Percentiles rank a stretch among this genome's conserved stretches.
These are phyloP conservation scores for Atrina japonica DNA, from an alignment of 2,888 invertebrate genomes.

Conservation along the genomic window DNA sequence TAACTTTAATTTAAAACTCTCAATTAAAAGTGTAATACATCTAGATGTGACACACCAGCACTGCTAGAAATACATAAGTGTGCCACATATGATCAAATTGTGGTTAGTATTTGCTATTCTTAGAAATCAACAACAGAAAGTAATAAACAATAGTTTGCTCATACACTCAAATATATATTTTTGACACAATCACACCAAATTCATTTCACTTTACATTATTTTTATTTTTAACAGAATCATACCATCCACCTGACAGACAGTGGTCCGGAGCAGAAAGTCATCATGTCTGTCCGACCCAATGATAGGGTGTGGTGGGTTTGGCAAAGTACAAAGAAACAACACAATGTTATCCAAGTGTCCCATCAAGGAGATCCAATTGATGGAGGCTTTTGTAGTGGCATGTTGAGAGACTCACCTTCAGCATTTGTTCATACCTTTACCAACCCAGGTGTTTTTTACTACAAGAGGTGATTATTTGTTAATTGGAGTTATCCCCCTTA, in stretches of 20 bases:
- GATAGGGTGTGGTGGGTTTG: slow-evolving; percentile 81
- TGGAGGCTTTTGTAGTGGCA: slow-evolving; percentile 79
- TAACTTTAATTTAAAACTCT: too few species aligned
- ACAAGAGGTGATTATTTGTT: slow-evolving; percentile 63
- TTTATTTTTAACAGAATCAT: slow-evolving; percentile 80
- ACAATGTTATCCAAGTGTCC: slow-evolving; percentile 80
- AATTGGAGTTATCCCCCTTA: too few species aligned
- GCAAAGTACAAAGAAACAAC: slow-evolving; percentile 78
- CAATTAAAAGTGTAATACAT: too few species aligned
- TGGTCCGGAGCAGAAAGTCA: slow-evolving; percentile 79
- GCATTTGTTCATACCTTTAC: slow-evolving; percentile 79
- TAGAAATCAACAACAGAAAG: too few species aligned
- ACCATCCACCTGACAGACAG: slow-evolving; percentile 79
- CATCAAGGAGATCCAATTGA: slow-evolving; percentile 76
- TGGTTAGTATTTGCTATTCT: too few species aligned
- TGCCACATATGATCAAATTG: too few species aligned
- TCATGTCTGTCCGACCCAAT: slow-evolving; percentile 77
- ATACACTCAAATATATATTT: too few species aligned
- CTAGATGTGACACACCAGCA: too few species aligned
- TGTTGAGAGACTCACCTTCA: slow-evolving; percentile 77
- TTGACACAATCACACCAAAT: too few species aligned
- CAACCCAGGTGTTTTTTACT: slow-evolving; percentile 79
- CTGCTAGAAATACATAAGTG: too few species aligned
- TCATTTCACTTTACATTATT: too few species aligned
- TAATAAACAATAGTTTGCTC: too few species aligned